A percentile compares a stretch with the other conserved stretches of the same genome.
phyloP scores from a whole-genome alignment of 2,888 invertebrate species.

The Tipula vernalis region DNA sequence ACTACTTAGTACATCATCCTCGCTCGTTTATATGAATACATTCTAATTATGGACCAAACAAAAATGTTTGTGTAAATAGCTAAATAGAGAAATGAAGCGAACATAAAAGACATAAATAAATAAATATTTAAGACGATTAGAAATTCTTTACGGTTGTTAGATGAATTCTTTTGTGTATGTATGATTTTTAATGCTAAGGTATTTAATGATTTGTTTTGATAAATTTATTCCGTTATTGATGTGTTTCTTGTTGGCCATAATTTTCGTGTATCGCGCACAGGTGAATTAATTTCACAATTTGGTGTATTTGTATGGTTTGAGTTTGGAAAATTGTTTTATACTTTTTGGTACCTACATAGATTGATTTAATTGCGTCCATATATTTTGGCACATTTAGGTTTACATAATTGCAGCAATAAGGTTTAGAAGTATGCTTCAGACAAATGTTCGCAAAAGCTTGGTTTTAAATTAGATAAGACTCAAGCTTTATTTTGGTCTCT shows the following conservation, averaged over 20 bases:
- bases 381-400: too few species aligned
- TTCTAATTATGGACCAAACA: not conserved
- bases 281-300: not conserved
- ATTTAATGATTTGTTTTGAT: conserved; percentile 4
- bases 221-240: not conserved
- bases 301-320: not conserved
- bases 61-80: not conserved
- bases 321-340: not conserved
- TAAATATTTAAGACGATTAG: not conserved
- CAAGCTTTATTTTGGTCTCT: too few species aligned
- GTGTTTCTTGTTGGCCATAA: not conserved
- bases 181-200: not conserved
- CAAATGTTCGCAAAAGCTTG: too few species aligned
- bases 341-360: not conserved
- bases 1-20: not conserved
- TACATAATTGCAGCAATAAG: too few species aligned
- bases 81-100: not conserved
- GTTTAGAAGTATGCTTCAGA: not conserved
- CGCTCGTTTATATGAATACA: not conserved
- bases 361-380: not conserved
- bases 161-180: not conserved
- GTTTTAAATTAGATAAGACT: too few species aligned
- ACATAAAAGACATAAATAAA: not conserved
- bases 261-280: not conserved
- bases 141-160: conserved; percentile 4